phyloP scores from a whole-genome alignment of 2,888 invertebrate species.

The Ceratothoa steindachneri region DNA sequence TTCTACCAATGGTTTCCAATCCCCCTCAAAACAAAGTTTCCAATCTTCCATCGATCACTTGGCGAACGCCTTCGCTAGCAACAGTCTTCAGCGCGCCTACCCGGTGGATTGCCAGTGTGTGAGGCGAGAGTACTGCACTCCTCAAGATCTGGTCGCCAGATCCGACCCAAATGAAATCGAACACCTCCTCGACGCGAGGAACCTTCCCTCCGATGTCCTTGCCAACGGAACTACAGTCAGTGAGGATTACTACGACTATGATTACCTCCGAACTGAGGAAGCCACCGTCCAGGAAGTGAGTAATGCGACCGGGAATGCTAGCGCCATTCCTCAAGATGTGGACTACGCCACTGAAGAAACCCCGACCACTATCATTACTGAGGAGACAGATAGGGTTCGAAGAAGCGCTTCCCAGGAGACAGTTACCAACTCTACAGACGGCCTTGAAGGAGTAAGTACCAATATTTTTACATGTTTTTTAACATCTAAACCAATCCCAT shows the following conservation, averaged over 20 bases:
- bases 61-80: neutral
- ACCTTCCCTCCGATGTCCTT: neutral
- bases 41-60: neutral
- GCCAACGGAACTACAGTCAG: conserved; percentile 25
- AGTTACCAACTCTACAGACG: neutral
- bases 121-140: conserved; percentile 44
- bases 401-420: neutral
- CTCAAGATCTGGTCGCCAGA: conserved; percentile 41
- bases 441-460: conserved; percentile 19
- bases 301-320: neutral
- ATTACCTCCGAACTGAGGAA: neutral
- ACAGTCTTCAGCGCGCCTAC: conserved; percentile 9
- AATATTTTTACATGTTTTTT: no score
- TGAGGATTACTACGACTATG: conserved; percentile 17
- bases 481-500: no score
- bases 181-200: conserved; percentile 34
- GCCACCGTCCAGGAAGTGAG: neutral
- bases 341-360: neutral
- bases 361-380: neutral
- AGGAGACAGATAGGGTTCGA: neutral
- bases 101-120: conserved; percentile 47
- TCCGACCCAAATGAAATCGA: conserved; percentile 20
- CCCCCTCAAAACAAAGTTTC: neutral
- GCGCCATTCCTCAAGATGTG: neutral
- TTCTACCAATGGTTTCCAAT: neutral